Evolutionary conservation across 1,140 invertebrate species (phyloP), one percentile per base, ranked within the genome.

Genomic region (Achroia grisella): DNA sequence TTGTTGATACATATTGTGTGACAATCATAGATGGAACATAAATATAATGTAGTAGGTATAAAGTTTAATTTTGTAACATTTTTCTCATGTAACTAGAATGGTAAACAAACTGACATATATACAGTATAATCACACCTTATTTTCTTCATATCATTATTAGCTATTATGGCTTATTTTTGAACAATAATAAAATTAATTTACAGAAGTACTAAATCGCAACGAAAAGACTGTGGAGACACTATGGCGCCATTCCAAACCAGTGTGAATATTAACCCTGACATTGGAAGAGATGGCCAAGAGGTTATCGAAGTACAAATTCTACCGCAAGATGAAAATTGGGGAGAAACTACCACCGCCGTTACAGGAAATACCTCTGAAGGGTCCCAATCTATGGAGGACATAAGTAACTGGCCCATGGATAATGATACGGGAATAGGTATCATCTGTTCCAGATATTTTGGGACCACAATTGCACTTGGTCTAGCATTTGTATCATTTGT

Each of bases 281-380:
- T 86, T 35, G 89, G 89, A 4, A 88, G 89, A 14, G 88, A 90
- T 47, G 93, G 90, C 2, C 92, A 93, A 70, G 93, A 96, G 82
- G 92, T 95, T 4, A 95, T 96, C 32, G 94, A 96, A 86, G 95
- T 97, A 36, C 95, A 97, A 86, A 97, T 97, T 52, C 79, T 98
- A 32, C 95, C 96, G 0, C 92, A 97, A 85, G 97, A 98, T 88
- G 97, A 99, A 69, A 98, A 97, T 74, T 99, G 97, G 97, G 97
- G 95, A 28, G 98, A 99, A 85, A 98, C 97, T 67, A 98, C 96
- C 0, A 99, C 97, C 3, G 97, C 96, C 0, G 93, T 99, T 13
- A 99, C 98, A 3, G 97, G 97, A 10, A 98, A 98, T 64, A 98
- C 97, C 1, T 98, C 96, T 0, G 97, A 98, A 73, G 93, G 94